Conservation (phyloP, 2,113 vertebrate genomes). For the Laticauda laticaudata region DNA sequence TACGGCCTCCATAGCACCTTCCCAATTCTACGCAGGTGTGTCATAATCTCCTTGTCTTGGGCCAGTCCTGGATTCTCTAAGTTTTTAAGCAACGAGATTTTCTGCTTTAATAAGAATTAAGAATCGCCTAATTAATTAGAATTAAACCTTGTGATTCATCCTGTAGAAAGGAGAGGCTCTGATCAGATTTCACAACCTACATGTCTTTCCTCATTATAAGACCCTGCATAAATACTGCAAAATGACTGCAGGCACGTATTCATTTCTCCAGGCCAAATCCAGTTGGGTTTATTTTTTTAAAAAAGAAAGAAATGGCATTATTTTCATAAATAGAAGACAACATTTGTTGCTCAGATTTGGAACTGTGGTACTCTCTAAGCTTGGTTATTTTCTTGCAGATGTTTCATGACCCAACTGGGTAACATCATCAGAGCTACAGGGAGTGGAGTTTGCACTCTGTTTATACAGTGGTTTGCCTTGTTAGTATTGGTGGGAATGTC, state of each 20-base stretch:
- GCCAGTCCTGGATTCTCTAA: background rate
- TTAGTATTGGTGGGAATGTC: background rate
- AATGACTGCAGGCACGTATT: too few species aligned
- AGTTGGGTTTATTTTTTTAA: background rate
- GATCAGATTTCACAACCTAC: background rate
- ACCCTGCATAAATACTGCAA: background rate
- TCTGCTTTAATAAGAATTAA: background rate
- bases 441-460: background rate
- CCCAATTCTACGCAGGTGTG: background rate
- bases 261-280: background rate
- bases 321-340: background rate
- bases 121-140: background rate
- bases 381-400: background rate
- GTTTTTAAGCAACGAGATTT: background rate
- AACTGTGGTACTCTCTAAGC: background rate
- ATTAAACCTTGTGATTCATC: background rate
- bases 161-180: background rate
- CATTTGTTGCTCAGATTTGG: background rate
- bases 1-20: background rate
- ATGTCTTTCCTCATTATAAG: background rate
- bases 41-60: background rate
- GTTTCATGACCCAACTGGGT: background rate
- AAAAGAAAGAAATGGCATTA: background rate
- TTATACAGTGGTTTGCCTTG: background rate
- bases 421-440: background rate